Base-by-base conservation (phyloP, 2,888 invertebrate genomes). In the Euclidia mi region DNA sequence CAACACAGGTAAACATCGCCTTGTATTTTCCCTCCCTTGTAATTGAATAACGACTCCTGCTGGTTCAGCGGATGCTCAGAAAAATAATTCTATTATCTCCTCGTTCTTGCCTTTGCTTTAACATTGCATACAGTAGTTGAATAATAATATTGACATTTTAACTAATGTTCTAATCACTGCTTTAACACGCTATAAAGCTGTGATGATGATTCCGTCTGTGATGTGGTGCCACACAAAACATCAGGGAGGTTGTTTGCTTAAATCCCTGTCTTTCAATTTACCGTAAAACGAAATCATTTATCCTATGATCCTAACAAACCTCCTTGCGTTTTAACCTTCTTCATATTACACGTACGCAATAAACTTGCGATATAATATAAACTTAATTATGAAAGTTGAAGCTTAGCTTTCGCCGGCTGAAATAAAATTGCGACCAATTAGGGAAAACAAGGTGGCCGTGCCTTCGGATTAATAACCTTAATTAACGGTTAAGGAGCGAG, bases 381-480 rank as follows among this genome's bases (percentile, higher is more conserved):
- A 82, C 84, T 82, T 86, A 89, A 87, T 90, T 85, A 88, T 89
- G 85, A 84, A 86, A 88, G 75, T 72, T 76, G 83, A 87, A 76
- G 78, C 84, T 74, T 76, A 73, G 78, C 85, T 85, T 85, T 82
- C 78, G 76, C 71, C 66, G 69, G 79, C 72, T 85, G 79, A 88
- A 90, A 92, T 92, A 91, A 92, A 92, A 90, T 86, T 90, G 88
- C 85, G 84, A 88, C 90, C 92, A 92, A 92, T 93, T 93, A 92
- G 80, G 85, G 88, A 85, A 90, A 92, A 92, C 91, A 90, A 90
- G 91, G 89, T 91, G 83, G 88, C 79, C 87, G 90, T 91, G 91
- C 89, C 88, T 85, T 82, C 65, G 82, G 90, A 92, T 92, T 92
- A 93, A 92, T 92, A 89, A 89, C 87, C 87, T 91, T 92, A 91